phyloP scores from a whole-genome alignment of 2,113 vertebrate genomes.

The Scatophagus argus region DNA sequence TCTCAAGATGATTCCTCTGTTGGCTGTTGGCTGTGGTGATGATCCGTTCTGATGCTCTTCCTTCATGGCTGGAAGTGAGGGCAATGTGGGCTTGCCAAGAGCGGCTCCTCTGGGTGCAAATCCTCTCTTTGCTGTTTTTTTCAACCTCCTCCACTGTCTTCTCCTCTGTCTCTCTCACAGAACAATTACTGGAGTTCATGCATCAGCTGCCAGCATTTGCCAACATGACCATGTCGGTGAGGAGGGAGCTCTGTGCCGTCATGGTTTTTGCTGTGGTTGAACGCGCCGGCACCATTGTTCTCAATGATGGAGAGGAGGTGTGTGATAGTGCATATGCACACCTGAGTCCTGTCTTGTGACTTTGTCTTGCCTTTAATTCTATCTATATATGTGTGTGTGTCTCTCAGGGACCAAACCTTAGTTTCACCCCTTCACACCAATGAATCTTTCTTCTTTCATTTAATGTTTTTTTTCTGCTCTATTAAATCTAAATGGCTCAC shows the following conservation, averaged over 20 bases:
- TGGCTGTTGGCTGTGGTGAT: conserved; percentile 34
- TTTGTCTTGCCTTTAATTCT: conserved; percentile 1
- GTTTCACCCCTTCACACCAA: conserved; percentile 51
- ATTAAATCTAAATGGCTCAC: conserved; percentile 70
- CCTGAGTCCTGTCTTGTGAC: conserved; percentile 8
- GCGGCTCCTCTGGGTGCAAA: conserved; percentile 21
- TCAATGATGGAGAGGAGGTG: conserved; percentile 99
- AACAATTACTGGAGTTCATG: conserved; percentile 99
- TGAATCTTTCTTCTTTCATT: conserved; percentile 53
- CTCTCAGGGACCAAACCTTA: conserved; percentile 12
- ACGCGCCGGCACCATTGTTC: conserved; percentile 94
- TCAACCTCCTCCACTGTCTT: conserved; percentile 18
- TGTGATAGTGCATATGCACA: conserved; percentile 63
- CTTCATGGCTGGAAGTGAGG: conserved; percentile 23
- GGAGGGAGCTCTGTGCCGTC: conserved; percentile 97
- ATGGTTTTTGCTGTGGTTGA: conserved; percentile 99
- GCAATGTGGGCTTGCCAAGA: conserved; percentile 5
- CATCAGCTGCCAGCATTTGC: conserved; percentile 98
- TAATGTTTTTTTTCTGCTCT: conserved; percentile 75
- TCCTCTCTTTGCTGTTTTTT: conserved; percentile 27
- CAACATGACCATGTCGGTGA: conserved; percentile 99
- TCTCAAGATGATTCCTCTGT: conserved; percentile 38
- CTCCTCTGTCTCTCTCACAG: conserved; percentile 82
- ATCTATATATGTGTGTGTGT: conserved; percentile 1
- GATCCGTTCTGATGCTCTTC: conserved; percentile 40